A percentile compares a stretch with the other conserved stretches of the same genome.
These are phyloP conservation scores for Halesus radiatus DNA, from an alignment of 1,140 invertebrate genomes.

Conservation along the genomic window DNA sequence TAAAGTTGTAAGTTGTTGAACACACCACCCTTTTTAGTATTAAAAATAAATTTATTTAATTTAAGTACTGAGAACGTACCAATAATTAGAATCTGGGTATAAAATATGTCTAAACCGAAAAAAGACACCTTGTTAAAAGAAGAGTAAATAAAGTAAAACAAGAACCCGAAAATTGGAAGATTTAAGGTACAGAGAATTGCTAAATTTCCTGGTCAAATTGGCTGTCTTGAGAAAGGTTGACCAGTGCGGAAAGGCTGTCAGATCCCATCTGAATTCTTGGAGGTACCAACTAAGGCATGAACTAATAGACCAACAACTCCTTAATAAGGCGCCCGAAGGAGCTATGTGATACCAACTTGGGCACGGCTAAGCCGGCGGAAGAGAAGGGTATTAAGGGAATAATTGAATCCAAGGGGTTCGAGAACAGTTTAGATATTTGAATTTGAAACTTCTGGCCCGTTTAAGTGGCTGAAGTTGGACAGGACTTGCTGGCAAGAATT, in stretches of 20 bases:
- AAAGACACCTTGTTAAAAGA: no score
- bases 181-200: background rate
- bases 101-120: no score
- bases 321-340: conserved; percentile 31
- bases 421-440: conserved; percentile 20
- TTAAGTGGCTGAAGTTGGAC: no score
- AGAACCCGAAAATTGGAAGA: background rate
- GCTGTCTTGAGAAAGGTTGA: background rate
- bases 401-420: conserved; percentile 13
- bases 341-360: background rate
- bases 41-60: no score
- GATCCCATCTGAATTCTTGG: conserved; percentile 4
- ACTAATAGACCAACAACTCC: conserved; percentile 34
- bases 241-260: background rate
- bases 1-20: no score
- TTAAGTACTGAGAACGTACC: no score
- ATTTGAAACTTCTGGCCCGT: background rate
- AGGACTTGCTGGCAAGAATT: no score
- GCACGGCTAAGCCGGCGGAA: background rate
- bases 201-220: background rate
- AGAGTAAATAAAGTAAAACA: background rate
- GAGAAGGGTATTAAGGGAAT: conserved; percentile 4
- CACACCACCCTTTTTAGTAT: no score
- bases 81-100: no score
- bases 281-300: background rate